phyloP scores from a whole-genome alignment of 30 jellyfish, hydroid and myxozoan genomes.

The Phacellophora camtschatica region DNA sequence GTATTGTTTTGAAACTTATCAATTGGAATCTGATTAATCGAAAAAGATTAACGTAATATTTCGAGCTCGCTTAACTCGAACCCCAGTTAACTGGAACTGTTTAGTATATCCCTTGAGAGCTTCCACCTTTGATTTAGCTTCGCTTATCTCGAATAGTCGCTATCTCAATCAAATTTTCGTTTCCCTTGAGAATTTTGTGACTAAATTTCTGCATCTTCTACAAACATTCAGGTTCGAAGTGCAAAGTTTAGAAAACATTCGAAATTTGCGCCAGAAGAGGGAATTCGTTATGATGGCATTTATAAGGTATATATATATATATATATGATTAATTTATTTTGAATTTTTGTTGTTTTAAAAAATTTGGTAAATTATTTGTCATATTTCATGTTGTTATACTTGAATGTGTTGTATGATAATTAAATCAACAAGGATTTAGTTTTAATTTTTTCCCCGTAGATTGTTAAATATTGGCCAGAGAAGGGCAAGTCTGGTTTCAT shows the following conservation, averaged over 20 bases:
- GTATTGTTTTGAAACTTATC: no score
- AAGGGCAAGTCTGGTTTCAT: slow-evolving; percentile 95
- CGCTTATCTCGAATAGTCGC: no score
- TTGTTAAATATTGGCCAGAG: slow-evolving; percentile 94
- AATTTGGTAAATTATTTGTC: neutral
- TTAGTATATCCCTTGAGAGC: no score
- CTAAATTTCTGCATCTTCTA: no score
- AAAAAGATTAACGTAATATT: no score
- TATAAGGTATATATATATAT: slow-evolving; percentile 59
- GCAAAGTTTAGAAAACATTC: slow-evolving; percentile 89
- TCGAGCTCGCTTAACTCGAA: no score
- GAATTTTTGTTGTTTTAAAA: neutral
- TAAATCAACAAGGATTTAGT: neutral
- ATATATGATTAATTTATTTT: neutral
- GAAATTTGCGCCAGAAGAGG: slow-evolving; percentile 94
- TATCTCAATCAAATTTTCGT: no score
- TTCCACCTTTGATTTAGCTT: no score
- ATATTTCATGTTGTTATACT: neutral
- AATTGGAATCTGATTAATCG: no score
- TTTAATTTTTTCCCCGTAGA: slow-evolving; percentile 36
- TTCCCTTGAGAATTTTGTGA: no score
- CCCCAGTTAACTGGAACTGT: no score
- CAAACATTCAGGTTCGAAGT: slow-evolving; percentile 95
- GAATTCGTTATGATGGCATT: slow-evolving; percentile 92
- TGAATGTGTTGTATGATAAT: neutral